Evolutionary conservation across 2,888 invertebrate species (phyloP).

Genomic region (Lumbricus terrestris): DNA sequence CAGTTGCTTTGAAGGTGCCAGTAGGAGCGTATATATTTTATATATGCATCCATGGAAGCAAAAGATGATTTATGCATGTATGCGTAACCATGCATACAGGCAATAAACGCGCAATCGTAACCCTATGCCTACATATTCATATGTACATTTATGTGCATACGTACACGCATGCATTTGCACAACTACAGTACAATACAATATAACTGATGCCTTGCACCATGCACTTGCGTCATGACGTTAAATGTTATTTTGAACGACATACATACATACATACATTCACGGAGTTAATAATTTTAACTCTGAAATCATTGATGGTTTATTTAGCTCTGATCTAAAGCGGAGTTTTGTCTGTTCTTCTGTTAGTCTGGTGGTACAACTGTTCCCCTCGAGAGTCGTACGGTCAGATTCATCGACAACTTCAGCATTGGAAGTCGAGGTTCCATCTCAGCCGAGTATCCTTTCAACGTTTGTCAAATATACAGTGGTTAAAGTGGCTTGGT

Average conservation of each 20-base stretch:
- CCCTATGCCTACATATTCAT: neutral
- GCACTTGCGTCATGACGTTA: too few species aligned
- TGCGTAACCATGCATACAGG: too few species aligned
- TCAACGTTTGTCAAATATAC: neutral
- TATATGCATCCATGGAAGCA: too few species aligned
- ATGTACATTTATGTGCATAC: neutral
- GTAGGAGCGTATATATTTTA: too few species aligned
- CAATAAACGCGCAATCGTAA: too few species aligned
- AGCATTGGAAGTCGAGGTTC: constrained; percentile 94
- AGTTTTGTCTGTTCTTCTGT: neutral
- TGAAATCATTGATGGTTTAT: neutral
- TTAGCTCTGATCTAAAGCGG: neutral
- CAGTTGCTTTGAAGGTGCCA: too few species aligned
- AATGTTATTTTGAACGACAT: neutral
- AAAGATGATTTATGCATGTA: too few species aligned
- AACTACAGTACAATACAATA: too few species aligned
- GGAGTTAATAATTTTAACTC: neutral
- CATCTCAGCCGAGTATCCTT: constrained; percentile 78
- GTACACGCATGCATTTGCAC: neutral
- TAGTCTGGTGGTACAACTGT: constrained; percentile 85
- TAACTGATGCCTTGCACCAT: too few species aligned
- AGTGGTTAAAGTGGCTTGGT: too few species aligned
- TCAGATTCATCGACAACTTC: constrained; percentile 97
- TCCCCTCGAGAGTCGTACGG: constrained; percentile 93
- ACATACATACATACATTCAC: constrained; percentile 10